phyloP scores from a whole-genome alignment of 2,797 vertebrate genomes.

The Acridotheres tristis region DNA sequence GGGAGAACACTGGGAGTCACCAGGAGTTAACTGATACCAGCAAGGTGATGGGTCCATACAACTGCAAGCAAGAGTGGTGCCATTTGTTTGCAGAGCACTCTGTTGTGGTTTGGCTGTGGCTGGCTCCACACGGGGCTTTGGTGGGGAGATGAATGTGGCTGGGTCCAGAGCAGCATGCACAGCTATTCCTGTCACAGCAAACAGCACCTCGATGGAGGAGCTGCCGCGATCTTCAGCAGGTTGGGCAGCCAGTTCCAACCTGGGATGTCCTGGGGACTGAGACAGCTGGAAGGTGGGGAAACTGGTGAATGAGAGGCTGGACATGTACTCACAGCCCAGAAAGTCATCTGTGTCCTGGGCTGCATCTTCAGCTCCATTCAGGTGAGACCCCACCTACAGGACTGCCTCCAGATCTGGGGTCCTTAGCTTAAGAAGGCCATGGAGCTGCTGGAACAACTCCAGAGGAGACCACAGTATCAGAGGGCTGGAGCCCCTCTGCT shows the following conservation, averaged over 20 bases:
- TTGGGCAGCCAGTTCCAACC: not conserved
- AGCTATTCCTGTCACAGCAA: not conserved
- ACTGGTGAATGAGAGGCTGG: not conserved
- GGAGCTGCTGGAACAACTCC: not conserved
- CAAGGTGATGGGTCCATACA: fast-evolving
- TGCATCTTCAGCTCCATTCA: not conserved
- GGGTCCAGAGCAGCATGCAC: not conserved
- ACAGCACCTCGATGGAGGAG: fast-evolving
- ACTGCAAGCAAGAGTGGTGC: fast-evolving
- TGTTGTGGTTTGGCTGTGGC: not conserved
- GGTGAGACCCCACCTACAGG: not conserved
- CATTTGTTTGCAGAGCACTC: not conserved
- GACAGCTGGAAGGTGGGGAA: not conserved
- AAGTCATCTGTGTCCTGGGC: not conserved
- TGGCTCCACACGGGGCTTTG: not conserved
- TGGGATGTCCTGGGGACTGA: not conserved
- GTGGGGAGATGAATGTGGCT: not conserved
- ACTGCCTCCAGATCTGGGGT: not conserved
- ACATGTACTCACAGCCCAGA: not conserved
- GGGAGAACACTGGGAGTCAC: not conserved
- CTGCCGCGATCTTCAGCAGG: not conserved
- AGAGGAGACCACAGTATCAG: not conserved
- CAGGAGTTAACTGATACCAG: not conserved
- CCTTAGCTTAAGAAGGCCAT: not conserved
- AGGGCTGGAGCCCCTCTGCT: not conserved